Conservation (phyloP, 2,888 invertebrate genomes). For the Tipula vernalis region DNA sequence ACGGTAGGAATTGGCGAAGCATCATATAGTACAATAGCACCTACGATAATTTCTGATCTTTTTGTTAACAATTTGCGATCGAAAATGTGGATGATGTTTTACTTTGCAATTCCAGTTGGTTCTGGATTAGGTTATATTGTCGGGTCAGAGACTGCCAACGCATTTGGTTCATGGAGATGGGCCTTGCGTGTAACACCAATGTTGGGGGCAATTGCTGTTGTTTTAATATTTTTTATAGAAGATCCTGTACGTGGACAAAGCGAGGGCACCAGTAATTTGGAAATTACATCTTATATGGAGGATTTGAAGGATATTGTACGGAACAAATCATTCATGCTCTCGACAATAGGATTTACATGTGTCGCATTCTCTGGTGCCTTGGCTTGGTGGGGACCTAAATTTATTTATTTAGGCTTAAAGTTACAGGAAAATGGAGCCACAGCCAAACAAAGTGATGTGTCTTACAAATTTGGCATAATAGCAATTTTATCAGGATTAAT, state of each 20-base stretch:
- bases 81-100: constrained; percentile 91
- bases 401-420: constrained; percentile 61
- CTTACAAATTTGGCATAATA: constrained; percentile 85
- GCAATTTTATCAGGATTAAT: constrained; percentile 86
- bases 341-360: constrained; percentile 90
- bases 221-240: constrained; percentile 60
- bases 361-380: constrained; percentile 94
- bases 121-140: constrained; percentile 63
- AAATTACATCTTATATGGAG: constrained; percentile 56
- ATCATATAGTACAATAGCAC: constrained; percentile 97
- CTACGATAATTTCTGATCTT: constrained; percentile 94
- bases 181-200: constrained; percentile 85
- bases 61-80: constrained; percentile 80
- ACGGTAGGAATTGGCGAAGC: constrained; percentile 97
- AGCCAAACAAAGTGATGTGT: constrained; percentile 46
- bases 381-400: constrained; percentile 93
- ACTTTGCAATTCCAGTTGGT: constrained; percentile 98
- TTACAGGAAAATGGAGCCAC: constrained; percentile 41
- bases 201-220: constrained; percentile 67
- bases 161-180: constrained; percentile 76
- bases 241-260: constrained; percentile 83
- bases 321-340: constrained; percentile 76
- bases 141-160: constrained; percentile 69
- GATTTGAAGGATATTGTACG: constrained; percentile 51
- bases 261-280: constrained; percentile 64